phyloP scores from a whole-genome alignment of 2,113 vertebrate species.

The Psophia crepitans region DNA sequence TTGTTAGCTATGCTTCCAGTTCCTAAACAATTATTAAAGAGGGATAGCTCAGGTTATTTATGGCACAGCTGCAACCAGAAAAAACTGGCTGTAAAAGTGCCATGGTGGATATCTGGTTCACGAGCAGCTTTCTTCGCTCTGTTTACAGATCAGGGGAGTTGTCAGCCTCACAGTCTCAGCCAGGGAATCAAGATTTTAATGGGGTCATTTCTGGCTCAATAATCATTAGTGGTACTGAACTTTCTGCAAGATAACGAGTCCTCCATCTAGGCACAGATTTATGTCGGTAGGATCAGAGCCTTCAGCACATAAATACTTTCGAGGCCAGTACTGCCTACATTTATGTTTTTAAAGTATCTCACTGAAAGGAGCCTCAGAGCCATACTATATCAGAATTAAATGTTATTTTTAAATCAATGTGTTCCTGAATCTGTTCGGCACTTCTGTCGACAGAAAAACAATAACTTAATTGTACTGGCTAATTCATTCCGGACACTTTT shows the following conservation, averaged over 20 bases:
- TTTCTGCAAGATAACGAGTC: background rate
- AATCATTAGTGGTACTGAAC: background rate
- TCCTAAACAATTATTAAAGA: background rate
- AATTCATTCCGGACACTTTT: background rate
- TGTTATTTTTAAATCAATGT: conserved; percentile 21
- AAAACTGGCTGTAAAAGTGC: conserved; percentile 4
- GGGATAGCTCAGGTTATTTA: background rate
- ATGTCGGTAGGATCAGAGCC: background rate
- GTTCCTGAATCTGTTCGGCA: background rate
- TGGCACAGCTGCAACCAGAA: background rate
- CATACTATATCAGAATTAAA: background rate
- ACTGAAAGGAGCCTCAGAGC: background rate
- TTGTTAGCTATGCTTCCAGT: background rate
- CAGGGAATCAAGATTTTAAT: background rate
- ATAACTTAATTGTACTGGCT: background rate
- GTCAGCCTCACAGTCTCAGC: background rate
- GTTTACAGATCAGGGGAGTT: background rate
- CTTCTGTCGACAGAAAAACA: background rate
- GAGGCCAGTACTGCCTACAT: background rate
- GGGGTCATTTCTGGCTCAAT: conserved; percentile 10
- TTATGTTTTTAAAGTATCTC: conserved; percentile 1
- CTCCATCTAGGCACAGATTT: conserved; percentile 13
- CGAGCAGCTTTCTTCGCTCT: background rate
- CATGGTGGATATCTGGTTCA: background rate
- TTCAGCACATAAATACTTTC: background rate